phyloP scores from a whole-genome alignment of 2,888 invertebrate species.

The Cremastinae sp. region DNA sequence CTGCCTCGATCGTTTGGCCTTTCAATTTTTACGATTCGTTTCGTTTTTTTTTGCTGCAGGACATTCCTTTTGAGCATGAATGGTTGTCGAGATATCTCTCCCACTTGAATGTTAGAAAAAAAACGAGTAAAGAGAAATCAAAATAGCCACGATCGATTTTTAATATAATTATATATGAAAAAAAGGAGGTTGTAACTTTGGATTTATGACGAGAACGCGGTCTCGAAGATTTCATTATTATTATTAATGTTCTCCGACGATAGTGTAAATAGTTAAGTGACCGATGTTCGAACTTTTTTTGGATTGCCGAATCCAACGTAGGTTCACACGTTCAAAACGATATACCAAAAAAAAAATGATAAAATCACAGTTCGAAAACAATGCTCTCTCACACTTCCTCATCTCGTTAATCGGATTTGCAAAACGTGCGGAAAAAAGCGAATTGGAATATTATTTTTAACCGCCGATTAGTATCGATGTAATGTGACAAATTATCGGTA shows the following conservation, averaged over 20 bases:
- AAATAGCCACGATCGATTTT: conserved; percentile 48
- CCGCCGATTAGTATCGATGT: conserved; percentile 48
- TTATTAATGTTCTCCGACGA: conserved; percentile 48
- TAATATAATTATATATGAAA: conserved; percentile 12
- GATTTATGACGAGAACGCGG: conserved; percentile 3
- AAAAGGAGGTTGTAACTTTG: conserved; percentile 8
- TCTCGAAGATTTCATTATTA: conserved; percentile 45
- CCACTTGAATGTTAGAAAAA: conserved; percentile 2
- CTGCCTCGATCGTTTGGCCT: conserved; percentile 19
- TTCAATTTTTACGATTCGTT: conserved; percentile 24
- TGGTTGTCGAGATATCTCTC: not conserved
- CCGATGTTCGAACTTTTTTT: conserved; percentile 31
- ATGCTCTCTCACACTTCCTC: conserved; percentile 55
- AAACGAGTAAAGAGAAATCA: conserved; percentile 40
- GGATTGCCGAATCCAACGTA: conserved; percentile 29
- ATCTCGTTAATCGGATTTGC: conserved; percentile 52
- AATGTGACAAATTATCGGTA: conserved; percentile 49
- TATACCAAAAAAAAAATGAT: conserved; percentile 54
- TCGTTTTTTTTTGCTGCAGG: conserved; percentile 19
- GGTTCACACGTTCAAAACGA: conserved; percentile 39
- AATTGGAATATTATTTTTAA: conserved; percentile 14
- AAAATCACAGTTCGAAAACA: conserved; percentile 41
- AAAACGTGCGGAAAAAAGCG: conserved; percentile 17
- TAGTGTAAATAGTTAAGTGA: conserved; percentile 62
- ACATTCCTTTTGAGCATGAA: conserved; percentile 33